A percentile compares a stretch with the other conserved stretches of the same genome.
phyloP scores from a whole-genome alignment of 2,797 vertebrate species.

The Gambelia wislizenii region DNA sequence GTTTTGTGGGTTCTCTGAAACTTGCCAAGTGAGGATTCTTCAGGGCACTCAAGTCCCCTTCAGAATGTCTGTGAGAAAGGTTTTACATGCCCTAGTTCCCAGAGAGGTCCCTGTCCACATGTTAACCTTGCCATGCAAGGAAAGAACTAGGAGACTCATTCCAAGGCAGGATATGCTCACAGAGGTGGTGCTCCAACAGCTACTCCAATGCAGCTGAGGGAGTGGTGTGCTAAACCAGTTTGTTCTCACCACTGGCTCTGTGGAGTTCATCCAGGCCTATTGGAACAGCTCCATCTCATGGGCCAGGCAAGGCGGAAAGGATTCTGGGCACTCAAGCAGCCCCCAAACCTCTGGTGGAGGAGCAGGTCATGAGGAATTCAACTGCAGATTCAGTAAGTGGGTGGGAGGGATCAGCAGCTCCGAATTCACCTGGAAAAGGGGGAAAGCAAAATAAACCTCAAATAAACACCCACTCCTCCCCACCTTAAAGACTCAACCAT shows the following conservation, averaged over 20 bases:
- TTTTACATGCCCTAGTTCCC: too few species aligned
- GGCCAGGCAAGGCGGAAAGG: not conserved
- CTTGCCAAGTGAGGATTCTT: not conserved
- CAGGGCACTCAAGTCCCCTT: not conserved
- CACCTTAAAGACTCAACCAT: not conserved
- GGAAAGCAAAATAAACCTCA: not conserved
- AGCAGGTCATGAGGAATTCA: not conserved
- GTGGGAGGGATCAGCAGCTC: constrained; percentile 39
- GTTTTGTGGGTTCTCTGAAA: not conserved
- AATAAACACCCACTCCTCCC: not conserved
- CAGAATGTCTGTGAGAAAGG: not conserved
- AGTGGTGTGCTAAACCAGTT: not conserved
- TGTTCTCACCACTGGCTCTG: not conserved
- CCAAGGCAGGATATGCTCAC: too few species aligned
- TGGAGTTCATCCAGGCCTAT: too few species aligned
- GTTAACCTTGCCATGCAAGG: not conserved
- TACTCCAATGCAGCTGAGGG: too few species aligned
- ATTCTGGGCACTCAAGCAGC: not conserved
- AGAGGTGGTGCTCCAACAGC: too few species aligned
- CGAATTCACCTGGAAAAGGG: not conserved
- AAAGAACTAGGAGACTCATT: not conserved
- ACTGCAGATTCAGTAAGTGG: constrained; percentile 20
- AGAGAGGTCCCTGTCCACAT: not conserved
- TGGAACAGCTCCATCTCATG: not conserved
- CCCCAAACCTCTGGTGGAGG: not conserved